phyloP scores from a whole-genome alignment of 2,888 invertebrate genomes.

The Coecobrya sp. region DNA sequence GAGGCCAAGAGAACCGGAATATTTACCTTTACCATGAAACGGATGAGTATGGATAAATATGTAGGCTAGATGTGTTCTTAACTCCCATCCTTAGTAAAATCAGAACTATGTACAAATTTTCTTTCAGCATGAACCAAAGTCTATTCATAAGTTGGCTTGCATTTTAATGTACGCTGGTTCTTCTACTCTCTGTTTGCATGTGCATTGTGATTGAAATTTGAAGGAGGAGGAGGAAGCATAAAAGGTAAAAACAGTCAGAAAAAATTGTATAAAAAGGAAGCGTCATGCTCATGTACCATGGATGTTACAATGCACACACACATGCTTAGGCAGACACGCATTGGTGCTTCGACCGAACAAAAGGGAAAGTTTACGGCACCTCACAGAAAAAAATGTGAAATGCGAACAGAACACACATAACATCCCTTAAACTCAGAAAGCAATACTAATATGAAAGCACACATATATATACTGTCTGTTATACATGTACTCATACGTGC shows the following conservation, averaged over 20 bases:
- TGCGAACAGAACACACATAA: not conserved
- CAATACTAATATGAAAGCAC: not conserved
- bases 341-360: conserved; percentile 26
- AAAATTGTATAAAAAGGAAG: conserved; percentile 49
- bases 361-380: conserved; percentile 42
- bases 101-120: conserved; percentile 53
- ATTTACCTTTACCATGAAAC: conserved; percentile 57
- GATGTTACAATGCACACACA: conserved; percentile 67
- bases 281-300: conserved; percentile 75
- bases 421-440: conserved; percentile 25
- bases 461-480: not conserved
- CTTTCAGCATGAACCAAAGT: not conserved
- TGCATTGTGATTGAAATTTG: conserved; percentile 44
- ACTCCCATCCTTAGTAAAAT: not conserved
- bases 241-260: conserved; percentile 46
- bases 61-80: not conserved
- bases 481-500: conserved; percentile 3
- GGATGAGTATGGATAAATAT: conserved; percentile 53
- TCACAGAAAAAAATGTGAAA: not conserved
- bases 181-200: not conserved
- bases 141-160: not conserved
- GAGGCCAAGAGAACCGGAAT: conserved; percentile 2
- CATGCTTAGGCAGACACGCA: conserved; percentile 45
- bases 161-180: conserved; percentile 37
- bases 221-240: conserved; percentile 38